phyloP scores from a whole-genome alignment of 2,797 vertebrate genomes.

The Enteromius unitaeniatus region DNA sequence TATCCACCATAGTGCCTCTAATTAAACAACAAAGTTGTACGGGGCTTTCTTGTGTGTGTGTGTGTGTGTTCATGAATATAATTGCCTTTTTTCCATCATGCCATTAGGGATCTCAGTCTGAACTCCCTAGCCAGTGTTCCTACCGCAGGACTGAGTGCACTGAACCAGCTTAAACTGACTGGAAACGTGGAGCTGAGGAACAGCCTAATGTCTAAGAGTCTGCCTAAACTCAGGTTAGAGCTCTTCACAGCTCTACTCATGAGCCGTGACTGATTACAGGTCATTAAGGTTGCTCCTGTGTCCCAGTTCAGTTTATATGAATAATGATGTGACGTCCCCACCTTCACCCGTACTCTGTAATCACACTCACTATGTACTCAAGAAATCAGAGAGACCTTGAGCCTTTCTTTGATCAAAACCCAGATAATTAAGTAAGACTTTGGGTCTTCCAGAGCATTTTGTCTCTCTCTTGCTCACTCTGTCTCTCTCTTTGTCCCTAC shows the following conservation, averaged over 20 bases:
- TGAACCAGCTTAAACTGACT: slow-evolving; percentile 93
- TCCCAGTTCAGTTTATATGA: slow-evolving; percentile 54
- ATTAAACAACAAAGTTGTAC: slow-evolving; percentile 14
- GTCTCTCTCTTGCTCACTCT: neutral
- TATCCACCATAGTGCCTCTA: neutral
- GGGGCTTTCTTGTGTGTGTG: neutral
- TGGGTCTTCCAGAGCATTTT: neutral
- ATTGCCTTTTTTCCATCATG: slow-evolving; percentile 38
- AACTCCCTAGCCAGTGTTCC: slow-evolving; percentile 88
- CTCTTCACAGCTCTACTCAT: slow-evolving; percentile 36
- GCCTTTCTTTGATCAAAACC: slow-evolving; percentile 37
- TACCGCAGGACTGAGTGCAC: slow-evolving; percentile 81
- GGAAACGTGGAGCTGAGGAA: slow-evolving; percentile 91
- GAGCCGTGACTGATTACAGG: slow-evolving; percentile 45
- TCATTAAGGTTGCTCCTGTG: slow-evolving; percentile 31
- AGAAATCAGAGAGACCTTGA: slow-evolving; percentile 42
- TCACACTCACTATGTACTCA: slow-evolving; percentile 34
- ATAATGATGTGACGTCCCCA: slow-evolving; percentile 41
- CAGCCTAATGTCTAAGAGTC: slow-evolving; percentile 85
- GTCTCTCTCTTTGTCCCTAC: slow-evolving; percentile 46
- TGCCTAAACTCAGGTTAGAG: slow-evolving; percentile 90
- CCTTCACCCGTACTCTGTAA: slow-evolving; percentile 34
- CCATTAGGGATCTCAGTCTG: slow-evolving; percentile 90
- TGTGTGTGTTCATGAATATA: slow-evolving; percentile 30
- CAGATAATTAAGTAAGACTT: slow-evolving; percentile 37